Base-by-base conservation (phyloP, 1,140 invertebrate genomes). In the Bathynomus jamesi region DNA sequence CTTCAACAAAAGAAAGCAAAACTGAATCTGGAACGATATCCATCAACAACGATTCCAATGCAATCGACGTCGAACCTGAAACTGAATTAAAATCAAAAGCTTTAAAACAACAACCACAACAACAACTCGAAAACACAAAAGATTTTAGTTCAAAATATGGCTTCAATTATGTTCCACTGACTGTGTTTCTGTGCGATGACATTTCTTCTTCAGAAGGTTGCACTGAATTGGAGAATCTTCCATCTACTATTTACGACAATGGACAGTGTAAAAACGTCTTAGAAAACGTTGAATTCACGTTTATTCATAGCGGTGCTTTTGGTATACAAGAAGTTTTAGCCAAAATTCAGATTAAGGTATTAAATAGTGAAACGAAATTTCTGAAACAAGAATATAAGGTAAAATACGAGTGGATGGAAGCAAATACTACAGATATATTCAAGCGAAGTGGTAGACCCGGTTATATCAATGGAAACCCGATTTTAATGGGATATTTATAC, bases 361-460 rank as follows among this genome's bases (percentile, higher is more conserved):
- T 69, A 25, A 53, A 21, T 21, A 13, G 29, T 13, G 63, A 27
- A 31, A 32, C 29, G 32, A 61, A 28, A 13, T 31, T 61, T 28
- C n/a, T 62, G 5, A 70, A 10, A 7, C 67, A 76, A 28, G n/a
- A 29, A 4, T 76, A 72, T 32, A 28, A 30, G 10, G 65, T 28
- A 13, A 63, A 64, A 28, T 73, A 28, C 61, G 32, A 63, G 11
- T 75, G 74, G 74, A 40, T 13, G 32, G 60, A 61, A 24, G 21
- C 25, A 24, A 29, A 66, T 28, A 21, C 69, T 10, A 24, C 27
- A 3, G 21, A 13, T 0, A 29, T 72, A 24, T 65, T 71, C 24
- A 28, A 72, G 28, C 70, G 74, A 40, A 75, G 74, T 62, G 74
- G 74, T 21, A 60, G 69, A 1, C 74, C 74, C 21, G 74, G 74